These are phyloP conservation scores for Aphrophora alni DNA, from an alignment of 2,888 invertebrate genomes.

Conservation along the genomic window DNA sequence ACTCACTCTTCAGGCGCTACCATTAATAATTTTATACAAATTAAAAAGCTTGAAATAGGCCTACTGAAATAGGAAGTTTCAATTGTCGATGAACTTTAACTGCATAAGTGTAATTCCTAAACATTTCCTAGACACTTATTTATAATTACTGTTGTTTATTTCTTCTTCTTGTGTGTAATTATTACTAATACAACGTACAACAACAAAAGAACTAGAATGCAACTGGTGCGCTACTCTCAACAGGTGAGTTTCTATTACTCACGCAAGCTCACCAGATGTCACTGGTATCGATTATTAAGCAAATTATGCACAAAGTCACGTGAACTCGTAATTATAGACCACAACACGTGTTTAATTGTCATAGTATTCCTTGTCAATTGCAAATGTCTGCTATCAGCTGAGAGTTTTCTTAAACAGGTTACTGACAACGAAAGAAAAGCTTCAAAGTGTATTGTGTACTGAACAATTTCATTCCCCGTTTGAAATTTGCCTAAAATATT, in stretches of 20 bases:
- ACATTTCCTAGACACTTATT: neutral
- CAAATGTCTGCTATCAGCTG: neutral
- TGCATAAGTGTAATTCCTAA: no score
- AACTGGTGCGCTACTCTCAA: neutral
- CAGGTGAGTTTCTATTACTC: neutral
- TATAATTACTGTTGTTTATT: neutral
- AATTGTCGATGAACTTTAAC: no score
- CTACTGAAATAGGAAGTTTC: no score
- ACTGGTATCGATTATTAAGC: neutral
- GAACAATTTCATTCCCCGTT: no score
- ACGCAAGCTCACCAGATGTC: slow-evolving; percentile 5
- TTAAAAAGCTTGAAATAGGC: no score
- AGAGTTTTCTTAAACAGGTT: no score
- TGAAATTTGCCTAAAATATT: no score
- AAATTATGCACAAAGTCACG: neutral
- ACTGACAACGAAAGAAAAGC: no score
- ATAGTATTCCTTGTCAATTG: neutral
- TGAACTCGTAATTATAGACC: no score
- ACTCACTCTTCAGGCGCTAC: no score
- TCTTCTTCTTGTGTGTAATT: neutral
- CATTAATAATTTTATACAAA: no score
- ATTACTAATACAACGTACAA: neutral
- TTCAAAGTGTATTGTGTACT: no score
- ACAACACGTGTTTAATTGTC: neutral
- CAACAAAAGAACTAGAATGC: neutral